These are phyloP conservation scores for Pilophorus perplexus DNA, from an alignment of 2,888 invertebrate genomes.

Conservation along the genomic window DNA sequence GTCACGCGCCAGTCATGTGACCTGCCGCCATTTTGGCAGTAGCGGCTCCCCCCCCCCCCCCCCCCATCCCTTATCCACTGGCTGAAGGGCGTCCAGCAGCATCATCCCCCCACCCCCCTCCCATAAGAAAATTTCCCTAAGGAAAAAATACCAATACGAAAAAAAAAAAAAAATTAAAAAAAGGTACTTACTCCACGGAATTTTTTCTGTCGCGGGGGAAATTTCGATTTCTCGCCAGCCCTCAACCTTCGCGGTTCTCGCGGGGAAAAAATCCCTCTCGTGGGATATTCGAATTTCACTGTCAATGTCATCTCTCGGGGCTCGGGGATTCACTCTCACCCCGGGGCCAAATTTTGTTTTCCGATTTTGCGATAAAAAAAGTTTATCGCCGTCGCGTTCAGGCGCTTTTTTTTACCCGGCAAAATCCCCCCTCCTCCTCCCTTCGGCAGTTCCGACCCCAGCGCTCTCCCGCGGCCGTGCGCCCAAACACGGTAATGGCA, in stretches of 20 bases:
- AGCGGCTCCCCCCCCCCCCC: constrained; percentile 8
- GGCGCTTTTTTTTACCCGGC: constrained; percentile 9
- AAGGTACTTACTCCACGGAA: too few species aligned
- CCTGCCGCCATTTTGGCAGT: constrained; percentile 29
- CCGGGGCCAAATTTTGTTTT: too few species aligned
- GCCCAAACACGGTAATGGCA: constrained; percentile 43
- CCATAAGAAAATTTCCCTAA: neutral
- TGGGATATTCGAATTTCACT: too few species aligned
- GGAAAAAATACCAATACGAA: too few species aligned
- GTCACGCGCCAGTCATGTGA: constrained; percentile 36
- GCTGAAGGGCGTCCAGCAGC: neutral
- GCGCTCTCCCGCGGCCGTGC: constrained; percentile 41
- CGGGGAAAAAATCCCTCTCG: too few species aligned
- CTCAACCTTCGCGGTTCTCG: constrained; percentile 7
- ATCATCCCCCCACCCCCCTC: constrained; percentile 3
- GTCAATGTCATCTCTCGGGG: too few species aligned
- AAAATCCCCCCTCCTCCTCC: constrained; percentile 14
- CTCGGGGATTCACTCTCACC: too few species aligned
- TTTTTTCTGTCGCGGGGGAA: neutral
- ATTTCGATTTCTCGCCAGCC: constrained; percentile 4
- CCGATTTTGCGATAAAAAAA: too few species aligned
- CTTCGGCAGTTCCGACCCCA: constrained; percentile 22
- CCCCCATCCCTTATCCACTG: constrained; percentile 1
- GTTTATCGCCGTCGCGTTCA: too few species aligned
- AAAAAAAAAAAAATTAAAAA: too few species aligned